Conservation (phyloP, 2,113 vertebrate genomes). For the Myodes glareolus region DNA sequence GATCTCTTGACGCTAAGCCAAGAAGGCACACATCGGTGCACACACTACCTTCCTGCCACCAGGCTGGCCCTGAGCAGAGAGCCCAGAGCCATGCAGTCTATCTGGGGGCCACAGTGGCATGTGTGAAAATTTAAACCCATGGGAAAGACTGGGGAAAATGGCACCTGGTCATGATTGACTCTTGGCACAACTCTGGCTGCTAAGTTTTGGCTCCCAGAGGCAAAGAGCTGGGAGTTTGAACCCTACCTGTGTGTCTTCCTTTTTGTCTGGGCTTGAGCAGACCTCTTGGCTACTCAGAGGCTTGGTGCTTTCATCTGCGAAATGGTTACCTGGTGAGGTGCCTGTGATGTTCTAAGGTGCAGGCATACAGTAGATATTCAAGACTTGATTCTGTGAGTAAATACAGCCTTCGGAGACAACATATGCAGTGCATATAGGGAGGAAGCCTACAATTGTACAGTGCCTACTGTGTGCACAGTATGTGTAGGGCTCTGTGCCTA, state of each 20-base stretch:
- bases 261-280: background rate
- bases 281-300: background rate
- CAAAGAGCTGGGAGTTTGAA: background rate
- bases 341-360: background rate
- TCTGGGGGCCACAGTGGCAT: background rate
- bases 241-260: background rate
- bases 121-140: background rate
- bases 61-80: background rate
- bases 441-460: background rate
- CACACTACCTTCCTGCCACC: background rate
- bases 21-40: background rate
- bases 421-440: background rate
- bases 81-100: fast-evolving
- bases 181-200: background rate
- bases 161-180: background rate
- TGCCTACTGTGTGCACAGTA: background rate
- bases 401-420: background rate
- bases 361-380: background rate
- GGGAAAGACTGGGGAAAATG: background rate
- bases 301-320: background rate
- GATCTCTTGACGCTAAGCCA: background rate
- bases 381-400: background rate
- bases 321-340: background rate
- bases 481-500: background rate
- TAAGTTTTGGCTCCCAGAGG: background rate